A percentile compares a stretch with the other conserved stretches of the same genome.
Evolutionary conservation across 2,888 invertebrate species (phyloP).

Genomic region (Eristalinus sepulchralis): DNA sequence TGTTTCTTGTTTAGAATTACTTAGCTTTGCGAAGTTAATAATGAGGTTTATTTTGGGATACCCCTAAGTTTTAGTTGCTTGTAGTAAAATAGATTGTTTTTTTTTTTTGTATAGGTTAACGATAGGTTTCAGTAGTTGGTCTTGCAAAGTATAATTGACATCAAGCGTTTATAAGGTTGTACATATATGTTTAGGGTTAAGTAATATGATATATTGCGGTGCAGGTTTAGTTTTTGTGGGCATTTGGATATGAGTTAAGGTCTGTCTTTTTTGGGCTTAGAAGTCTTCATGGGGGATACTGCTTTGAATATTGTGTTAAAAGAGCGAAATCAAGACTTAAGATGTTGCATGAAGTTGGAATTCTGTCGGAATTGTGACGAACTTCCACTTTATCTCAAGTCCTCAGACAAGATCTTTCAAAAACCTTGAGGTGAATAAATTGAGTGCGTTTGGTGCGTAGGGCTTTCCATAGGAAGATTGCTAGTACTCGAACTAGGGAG

Average conservation of each 20-base stretch:
- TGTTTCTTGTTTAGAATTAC: not conserved
- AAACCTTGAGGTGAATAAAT: too few relatives aligned
- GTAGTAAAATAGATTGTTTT: slow-evolving; percentile 53
- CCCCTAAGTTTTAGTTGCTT: slow-evolving; percentile 16
- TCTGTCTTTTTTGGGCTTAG: slow-evolving; percentile 2
- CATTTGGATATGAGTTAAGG: slow-evolving; percentile 23
- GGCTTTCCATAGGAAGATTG: too few relatives aligned
- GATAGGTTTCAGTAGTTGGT: slow-evolving; percentile 44
- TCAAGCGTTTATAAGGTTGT: slow-evolving; percentile 47
- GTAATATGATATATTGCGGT: slow-evolving; percentile 29
- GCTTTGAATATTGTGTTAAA: not conserved
- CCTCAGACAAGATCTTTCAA: too few relatives aligned
- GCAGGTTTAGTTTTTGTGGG: slow-evolving; percentile 25
- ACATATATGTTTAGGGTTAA: not conserved
- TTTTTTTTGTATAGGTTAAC: slow-evolving; percentile 31
- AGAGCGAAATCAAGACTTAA: too few relatives aligned
- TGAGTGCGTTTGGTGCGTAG: too few relatives aligned
- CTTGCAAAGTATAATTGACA: slow-evolving; percentile 64
- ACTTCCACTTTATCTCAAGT: too few relatives aligned
- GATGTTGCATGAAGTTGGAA: too few relatives aligned
- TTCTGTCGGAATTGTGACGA: too few relatives aligned
- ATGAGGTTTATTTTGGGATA: not conserved
- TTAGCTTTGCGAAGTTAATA: not conserved
- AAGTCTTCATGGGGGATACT: not conserved
- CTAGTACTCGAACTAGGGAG: too few relatives aligned